phyloP scores from a whole-genome alignment of 1,140 invertebrate genomes.

The Neodiprion fabricii region DNA sequence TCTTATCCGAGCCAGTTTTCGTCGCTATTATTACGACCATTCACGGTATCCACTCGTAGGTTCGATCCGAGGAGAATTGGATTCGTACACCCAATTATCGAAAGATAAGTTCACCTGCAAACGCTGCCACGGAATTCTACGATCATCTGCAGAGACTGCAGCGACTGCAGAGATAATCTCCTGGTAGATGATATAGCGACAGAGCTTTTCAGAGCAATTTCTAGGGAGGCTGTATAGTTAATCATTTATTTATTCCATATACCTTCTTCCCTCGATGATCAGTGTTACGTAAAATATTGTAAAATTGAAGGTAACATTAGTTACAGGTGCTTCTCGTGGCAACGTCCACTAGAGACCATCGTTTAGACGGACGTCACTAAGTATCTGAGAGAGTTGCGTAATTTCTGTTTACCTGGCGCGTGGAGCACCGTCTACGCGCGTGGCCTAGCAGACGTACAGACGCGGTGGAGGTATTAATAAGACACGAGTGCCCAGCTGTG shows the following conservation, averaged over 20 bases:
- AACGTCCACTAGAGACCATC: no score
- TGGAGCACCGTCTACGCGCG: neutral
- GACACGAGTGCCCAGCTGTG: no score
- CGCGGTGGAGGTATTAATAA: no score
- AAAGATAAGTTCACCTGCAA: neutral
- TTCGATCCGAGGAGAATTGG: neutral
- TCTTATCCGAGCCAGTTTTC: neutral
- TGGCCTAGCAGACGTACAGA: neutral
- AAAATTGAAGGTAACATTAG: no score
- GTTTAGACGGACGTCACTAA: no score
- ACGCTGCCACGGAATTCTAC: neutral
- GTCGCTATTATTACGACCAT: slow-evolving; percentile 3
- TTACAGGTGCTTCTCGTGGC: neutral
- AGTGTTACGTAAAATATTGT: no score
- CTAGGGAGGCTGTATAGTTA: no score
- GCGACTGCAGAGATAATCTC: neutral
- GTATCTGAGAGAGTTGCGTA: neutral
- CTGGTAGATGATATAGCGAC: no score
- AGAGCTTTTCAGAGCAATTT: no score
- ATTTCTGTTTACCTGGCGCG: neutral
- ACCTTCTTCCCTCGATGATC: no score
- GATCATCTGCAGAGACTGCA: neutral
- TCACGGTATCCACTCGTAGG: neutral
- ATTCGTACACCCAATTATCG: neutral
- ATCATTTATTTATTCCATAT: no score